phyloP scores from a whole-genome alignment of 2,113 vertebrate genomes.

The Aldabrachelys gigantea region DNA sequence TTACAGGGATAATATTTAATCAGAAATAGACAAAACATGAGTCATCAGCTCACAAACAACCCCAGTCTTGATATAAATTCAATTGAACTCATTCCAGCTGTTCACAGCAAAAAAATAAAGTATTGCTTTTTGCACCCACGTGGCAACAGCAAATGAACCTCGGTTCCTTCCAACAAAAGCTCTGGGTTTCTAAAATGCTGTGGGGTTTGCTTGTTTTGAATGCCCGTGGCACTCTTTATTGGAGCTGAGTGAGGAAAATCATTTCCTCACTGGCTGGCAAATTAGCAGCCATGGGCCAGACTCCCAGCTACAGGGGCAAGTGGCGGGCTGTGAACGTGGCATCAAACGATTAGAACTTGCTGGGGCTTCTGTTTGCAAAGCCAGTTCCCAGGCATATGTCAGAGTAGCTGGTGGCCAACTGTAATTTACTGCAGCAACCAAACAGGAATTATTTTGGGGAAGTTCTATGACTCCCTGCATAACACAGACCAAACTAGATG shows the following conservation, averaged over 20 bases:
- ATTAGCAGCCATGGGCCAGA: neutral
- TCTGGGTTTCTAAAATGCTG: neutral
- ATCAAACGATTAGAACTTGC: neutral
- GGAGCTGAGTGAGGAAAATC: constrained; percentile 24
- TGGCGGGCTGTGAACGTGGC: neutral
- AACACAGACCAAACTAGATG: neutral
- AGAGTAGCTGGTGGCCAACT: neutral
- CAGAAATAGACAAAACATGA: constrained; percentile 69
- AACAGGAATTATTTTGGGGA: neutral
- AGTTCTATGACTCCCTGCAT: neutral
- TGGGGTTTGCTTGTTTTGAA: constrained; percentile 13
- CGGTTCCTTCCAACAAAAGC: neutral
- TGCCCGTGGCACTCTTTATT: neutral
- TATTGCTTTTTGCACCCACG: constrained; percentile 28
- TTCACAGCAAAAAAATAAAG: constrained; percentile 13
- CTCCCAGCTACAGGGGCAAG: neutral
- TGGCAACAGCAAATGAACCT: neutral
- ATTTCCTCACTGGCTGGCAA: neutral
- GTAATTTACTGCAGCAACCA: neutral
- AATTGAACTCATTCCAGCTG: constrained; percentile 61
- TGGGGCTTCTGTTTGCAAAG: neutral
- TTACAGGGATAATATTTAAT: constrained; percentile 71
- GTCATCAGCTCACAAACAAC: constrained; percentile 64
- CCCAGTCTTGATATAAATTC: constrained; percentile 57
- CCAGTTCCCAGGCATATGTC: neutral